Conservation (phyloP, 2,113 vertebrate genomes). For the Python bivittatus region DNA sequence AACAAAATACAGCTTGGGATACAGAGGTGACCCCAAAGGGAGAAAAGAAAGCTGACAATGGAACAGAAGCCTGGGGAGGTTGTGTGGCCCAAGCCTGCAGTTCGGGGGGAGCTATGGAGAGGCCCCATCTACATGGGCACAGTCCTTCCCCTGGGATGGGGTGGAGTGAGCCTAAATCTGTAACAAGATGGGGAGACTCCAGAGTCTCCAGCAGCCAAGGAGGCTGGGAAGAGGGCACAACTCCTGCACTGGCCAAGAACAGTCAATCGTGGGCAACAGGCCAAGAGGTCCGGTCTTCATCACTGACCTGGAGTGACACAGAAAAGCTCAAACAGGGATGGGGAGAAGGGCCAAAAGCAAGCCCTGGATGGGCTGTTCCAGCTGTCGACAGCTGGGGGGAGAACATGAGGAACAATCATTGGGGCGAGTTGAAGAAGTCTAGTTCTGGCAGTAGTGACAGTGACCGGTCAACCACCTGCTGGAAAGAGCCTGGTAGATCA, state of each 20-base stretch:
- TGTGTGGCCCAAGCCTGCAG: slow-evolving; percentile 82
- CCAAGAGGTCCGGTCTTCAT: slow-evolving; percentile 80
- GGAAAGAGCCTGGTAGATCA: slow-evolving; percentile 85
- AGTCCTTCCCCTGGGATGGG: slow-evolving; percentile 78
- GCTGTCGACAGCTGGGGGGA: slow-evolving; percentile 80
- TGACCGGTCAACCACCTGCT: slow-evolving; percentile 89
- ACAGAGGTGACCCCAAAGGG: slow-evolving; percentile 77
- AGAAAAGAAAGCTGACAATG: slow-evolving; percentile 85
- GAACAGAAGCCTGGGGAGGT: slow-evolving; percentile 86
- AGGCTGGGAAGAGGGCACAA: slow-evolving; percentile 80
- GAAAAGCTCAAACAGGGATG: slow-evolving; percentile 88
- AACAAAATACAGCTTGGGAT: slow-evolving; percentile 97
- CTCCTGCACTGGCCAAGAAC: slow-evolving; percentile 81
- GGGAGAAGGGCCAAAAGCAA: slow-evolving; percentile 75
- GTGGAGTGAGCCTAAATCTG: slow-evolving; percentile 82
- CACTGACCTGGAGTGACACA: slow-evolving; percentile 79
- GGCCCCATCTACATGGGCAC: slow-evolving; percentile 74
- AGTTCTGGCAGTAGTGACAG: slow-evolving; percentile 87
- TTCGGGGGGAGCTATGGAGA: slow-evolving; percentile 86
- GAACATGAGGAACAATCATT: slow-evolving; percentile 82
- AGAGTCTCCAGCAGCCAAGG: slow-evolving; percentile 84
- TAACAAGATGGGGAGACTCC: slow-evolving; percentile 85
- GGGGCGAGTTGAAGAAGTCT: slow-evolving; percentile 87
- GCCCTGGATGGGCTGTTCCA: slow-evolving; percentile 79
- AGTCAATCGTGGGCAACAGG: slow-evolving; percentile 79